Conservation (phyloP, 2,797 vertebrate genomes). For the Tinamus major region DNA sequence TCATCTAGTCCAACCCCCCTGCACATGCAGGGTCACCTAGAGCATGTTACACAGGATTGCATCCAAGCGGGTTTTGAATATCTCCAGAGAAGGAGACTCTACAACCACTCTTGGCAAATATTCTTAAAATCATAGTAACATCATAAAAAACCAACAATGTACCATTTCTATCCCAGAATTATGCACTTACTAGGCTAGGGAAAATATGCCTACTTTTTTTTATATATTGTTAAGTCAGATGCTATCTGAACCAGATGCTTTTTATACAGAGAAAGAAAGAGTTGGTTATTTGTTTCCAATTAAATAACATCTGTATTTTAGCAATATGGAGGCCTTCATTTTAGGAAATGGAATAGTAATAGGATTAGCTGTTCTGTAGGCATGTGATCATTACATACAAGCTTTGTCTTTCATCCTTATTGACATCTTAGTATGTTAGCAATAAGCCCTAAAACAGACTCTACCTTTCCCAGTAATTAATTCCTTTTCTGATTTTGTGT, state of each 20-base stretch:
- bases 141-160: background rate
- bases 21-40: too few species aligned
- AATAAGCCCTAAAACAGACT: background rate
- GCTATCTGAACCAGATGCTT: background rate
- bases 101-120: too few species aligned
- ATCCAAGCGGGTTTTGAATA: too few species aligned
- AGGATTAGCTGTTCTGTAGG: background rate
- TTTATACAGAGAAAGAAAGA: background rate
- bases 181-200: background rate
- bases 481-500: background rate
- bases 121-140: background rate
- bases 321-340: background rate
- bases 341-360: background rate
- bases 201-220: background rate
- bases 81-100: too few species aligned
- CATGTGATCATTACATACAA: background rate
- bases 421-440: background rate
- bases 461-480: background rate
- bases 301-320: constrained; percentile 10
- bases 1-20: too few species aligned
- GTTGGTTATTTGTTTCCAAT: background rate
- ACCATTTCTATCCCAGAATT: background rate
- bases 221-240: background rate
- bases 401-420: background rate
- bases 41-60: too few species aligned